Conservation (phyloP, 2,797 vertebrate species). For the Etheostoma perlongum region DNA sequence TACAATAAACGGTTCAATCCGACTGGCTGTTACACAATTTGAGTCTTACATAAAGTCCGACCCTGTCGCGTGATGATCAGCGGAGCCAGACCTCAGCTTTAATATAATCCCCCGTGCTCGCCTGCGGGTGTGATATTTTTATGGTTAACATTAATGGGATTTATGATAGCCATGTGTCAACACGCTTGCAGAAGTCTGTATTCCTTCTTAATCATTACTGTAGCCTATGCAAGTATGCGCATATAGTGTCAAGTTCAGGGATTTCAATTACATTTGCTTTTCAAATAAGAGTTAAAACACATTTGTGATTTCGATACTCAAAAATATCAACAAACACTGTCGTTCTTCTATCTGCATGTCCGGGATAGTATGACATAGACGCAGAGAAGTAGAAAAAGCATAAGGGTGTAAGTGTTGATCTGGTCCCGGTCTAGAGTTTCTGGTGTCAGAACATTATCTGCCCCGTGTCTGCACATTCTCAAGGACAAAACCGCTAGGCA, state of each 20-base stretch:
- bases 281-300: background rate
- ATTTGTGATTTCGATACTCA: slow-evolving; percentile 9
- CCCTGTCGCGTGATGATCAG: slow-evolving; percentile 17
- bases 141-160: slow-evolving; percentile 44
- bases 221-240: background rate
- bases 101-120: slow-evolving; percentile 45
- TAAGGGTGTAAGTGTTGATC: slow-evolving; percentile 80
- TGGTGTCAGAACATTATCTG: slow-evolving; percentile 90
- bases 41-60: slow-evolving; percentile 13
- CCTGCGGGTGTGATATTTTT: slow-evolving; percentile 45
- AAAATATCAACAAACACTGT: slow-evolving; percentile 26
- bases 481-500: slow-evolving; percentile 84
- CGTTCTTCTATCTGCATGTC: slow-evolving; percentile 36
- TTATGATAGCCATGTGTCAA: slow-evolving; percentile 53
- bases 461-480: slow-evolving; percentile 88
- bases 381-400: slow-evolving; percentile 58
- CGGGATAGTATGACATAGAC: slow-evolving; percentile 49
- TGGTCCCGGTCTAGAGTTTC: slow-evolving; percentile 86
- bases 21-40: slow-evolving; percentile 28
- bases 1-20: slow-evolving; percentile 28
- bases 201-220: background rate
- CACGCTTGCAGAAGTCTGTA: slow-evolving; percentile 12
- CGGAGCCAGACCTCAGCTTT: slow-evolving; percentile 44
- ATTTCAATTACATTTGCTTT: slow-evolving; percentile 7
- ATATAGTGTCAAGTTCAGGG: background rate